Evolutionary conservation across 2,888 invertebrate species (phyloP), one percentile per base, ranked within the genome.

Genomic region (Tubulanus polymorphus): DNA sequence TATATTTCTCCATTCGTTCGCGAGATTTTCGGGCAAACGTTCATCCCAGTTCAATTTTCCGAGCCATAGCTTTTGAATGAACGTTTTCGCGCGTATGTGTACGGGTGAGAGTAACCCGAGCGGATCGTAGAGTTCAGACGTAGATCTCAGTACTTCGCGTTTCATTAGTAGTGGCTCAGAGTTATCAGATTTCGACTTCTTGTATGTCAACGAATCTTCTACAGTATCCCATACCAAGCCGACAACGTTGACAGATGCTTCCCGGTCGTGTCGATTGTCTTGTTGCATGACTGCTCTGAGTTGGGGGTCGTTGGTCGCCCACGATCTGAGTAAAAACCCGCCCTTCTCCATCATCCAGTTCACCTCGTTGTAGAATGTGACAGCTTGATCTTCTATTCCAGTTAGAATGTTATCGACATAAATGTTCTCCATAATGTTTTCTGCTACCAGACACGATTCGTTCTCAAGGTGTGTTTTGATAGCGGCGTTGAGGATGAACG

Each of bases 361-460:
- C 3, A 55, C n/a, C 8, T 32, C 23, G 1, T 51, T 30, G 50
- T 48, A 60, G 37, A 48, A 58, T 26, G 47, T 20, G 3, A 50
- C 18, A 1, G 53, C 10, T 2, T 48, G 41, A 3, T 32, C 25
- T 15, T 30, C 12, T 35, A 59, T 49, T 32, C 41, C 41, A 20
- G 41, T 41, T 23, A 41, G 3, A 0, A 61, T 49, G 49, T 61
- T 59, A 50, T 61, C 59, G 1, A 59, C 56, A 41, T 63, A 61
- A 10, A 61, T 20, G 46, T 60, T 53, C 15, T 37, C 28, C n/a
- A 37, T 37, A 15, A 48, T 12, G 6, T 47, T 45, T 5, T 29
- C 18, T 8, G 30, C 50, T 28, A 51, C 48, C 5, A 20, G 6
- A n/a, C n/a, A n/a, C 3, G 30, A 18, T 18, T 29, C 25, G n/a